Evolutionary conservation across 2,888 invertebrate species (phyloP), one percentile per base, ranked within the genome.

Genomic region (Pollenia angustigena): DNA sequence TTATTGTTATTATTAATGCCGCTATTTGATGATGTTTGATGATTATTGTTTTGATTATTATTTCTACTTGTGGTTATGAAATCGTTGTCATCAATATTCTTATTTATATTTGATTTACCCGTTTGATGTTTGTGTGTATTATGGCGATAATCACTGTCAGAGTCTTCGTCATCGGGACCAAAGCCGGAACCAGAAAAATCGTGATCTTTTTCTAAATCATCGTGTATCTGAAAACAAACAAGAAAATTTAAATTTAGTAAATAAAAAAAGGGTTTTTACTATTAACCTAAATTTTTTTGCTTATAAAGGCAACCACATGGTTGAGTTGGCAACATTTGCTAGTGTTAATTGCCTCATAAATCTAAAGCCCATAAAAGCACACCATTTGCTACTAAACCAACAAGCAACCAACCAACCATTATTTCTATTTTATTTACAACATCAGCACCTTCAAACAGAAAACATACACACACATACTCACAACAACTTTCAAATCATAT

Each of bases 151-250:
- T 91, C 91, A 85, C 92, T 92, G 84, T 91, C 90, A 88, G 93
- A 93, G 90, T 96, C 97, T 92, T 97, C 97, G 95, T 97, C 97
- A 94, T 96, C 96, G 88, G 96, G 96, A 89, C 97, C 97, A 94
- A 95, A 96, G 89, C 97, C 97, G 93, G 97, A 97, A 90, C 97
- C 97, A 92, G 97, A 97, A 92, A 97, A 96, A 94, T 97, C 97
- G 89, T 95, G 94, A 94, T 97, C 97, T 93, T 95, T 93, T 81
- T 95, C 92, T 95, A 93, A 89, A 93, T 93, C 93, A 90, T 93
- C 93, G 89, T 93, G 93, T 87, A 93, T 91, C 93, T 93, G 89
- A 44, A 91, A 91, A 14, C 14, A 32, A 23, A 14, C 46, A 48
- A 64, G 4, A 11, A 4, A 82, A 69, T 64, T 48, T 50, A 44